phyloP scores from a whole-genome alignment of 1,140 invertebrate species.

The Orius insidiosus region DNA sequence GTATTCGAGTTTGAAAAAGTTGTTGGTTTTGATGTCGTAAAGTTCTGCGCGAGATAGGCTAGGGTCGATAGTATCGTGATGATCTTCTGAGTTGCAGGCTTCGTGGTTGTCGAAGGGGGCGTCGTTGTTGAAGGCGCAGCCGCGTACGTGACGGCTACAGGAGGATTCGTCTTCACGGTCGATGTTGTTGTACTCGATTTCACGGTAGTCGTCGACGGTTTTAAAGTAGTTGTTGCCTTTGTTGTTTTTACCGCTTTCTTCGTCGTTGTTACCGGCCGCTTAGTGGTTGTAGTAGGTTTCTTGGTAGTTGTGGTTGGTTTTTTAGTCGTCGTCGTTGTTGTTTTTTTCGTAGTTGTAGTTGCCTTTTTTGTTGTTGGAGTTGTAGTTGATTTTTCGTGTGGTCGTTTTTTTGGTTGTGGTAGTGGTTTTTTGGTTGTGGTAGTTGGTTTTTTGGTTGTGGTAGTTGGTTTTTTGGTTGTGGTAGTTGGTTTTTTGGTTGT shows the following conservation, averaged over 20 bases:
- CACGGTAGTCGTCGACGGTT: conserved; percentile 1
- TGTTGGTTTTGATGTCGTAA: conserved; percentile 1
- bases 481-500: conserved; percentile 7
- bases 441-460: conserved; percentile 11
- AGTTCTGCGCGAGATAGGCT: conserved; percentile 10
- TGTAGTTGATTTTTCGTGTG: conserved; percentile 8
- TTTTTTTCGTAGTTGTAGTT: conserved; percentile 9
- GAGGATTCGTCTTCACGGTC: conserved; percentile 3
- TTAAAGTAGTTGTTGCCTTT: background rate
- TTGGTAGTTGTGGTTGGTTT: conserved; percentile 9
- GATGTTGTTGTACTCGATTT: background rate
- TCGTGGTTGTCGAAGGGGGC: background rate
- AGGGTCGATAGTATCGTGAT: conserved; percentile 8
- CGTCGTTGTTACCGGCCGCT: background rate
- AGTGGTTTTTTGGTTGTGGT: conserved; percentile 11
- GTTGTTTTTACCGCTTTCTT: background rate
- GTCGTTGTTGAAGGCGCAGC: background rate
- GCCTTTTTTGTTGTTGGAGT: background rate
- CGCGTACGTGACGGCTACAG: background rate
- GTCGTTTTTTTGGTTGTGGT: no score
- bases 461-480: conserved; percentile 9
- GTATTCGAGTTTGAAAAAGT: conserved; percentile 4
- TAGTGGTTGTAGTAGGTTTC: conserved; percentile 5
- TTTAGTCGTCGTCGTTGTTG: conserved; percentile 6
- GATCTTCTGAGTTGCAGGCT: background rate